Conservation (phyloP, 2,888 invertebrate species). For the Cancer borealis region DNA sequence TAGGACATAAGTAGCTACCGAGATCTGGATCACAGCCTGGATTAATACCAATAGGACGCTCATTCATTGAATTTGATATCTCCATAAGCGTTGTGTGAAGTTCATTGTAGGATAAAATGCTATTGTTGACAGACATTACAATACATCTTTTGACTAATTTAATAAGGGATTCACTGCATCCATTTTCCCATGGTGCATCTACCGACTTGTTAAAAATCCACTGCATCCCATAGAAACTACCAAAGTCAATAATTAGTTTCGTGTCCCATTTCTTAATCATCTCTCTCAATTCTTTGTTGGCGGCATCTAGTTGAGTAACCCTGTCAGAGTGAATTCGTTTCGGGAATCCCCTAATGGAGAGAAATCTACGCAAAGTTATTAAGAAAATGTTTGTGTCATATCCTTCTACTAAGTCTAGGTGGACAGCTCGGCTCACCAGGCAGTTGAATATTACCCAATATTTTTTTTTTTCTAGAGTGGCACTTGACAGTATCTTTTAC, state of each 20-base stretch:
- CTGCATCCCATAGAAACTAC: background rate
- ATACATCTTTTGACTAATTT: conserved; percentile 3
- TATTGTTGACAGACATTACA: background rate
- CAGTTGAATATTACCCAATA: conserved; percentile 40
- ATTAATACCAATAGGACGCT: background rate
- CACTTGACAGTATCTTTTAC: conserved; percentile 49
- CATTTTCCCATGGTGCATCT: background rate
- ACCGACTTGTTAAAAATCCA: conserved; percentile 12
- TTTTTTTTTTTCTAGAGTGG: background rate
- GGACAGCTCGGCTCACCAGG: conserved; percentile 34
- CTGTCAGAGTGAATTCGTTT: background rate
- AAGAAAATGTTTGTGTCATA: conserved; percentile 36
- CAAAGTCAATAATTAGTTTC: background rate
- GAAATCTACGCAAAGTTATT: conserved; percentile 21
- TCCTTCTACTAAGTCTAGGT: conserved; percentile 36
- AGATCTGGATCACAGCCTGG: background rate
- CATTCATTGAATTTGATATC: background rate
- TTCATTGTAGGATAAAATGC: background rate
- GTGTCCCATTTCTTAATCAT: background rate
- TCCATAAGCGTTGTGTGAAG: background rate
- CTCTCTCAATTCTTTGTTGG: background rate
- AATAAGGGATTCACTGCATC: background rate
- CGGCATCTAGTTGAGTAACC: background rate
- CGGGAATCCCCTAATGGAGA: conserved; percentile 17
- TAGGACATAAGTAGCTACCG: background rate